phyloP scores from a whole-genome alignment of 2,797 vertebrate genomes.

The Manis pentadactyla region DNA sequence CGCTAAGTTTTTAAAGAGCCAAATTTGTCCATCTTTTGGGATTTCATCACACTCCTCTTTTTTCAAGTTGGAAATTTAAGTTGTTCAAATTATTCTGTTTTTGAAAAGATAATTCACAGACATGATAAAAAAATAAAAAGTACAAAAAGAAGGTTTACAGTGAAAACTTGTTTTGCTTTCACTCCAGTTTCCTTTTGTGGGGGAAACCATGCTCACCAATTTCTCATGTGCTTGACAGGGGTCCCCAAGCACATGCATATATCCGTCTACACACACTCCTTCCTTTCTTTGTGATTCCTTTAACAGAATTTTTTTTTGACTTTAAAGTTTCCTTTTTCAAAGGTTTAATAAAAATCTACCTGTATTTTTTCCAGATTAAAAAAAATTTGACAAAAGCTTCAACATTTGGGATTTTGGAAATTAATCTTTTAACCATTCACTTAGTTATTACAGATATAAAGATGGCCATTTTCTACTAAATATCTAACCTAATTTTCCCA shows the following conservation, averaged over 20 bases:
- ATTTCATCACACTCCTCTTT: not conserved
- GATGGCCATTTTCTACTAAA: not conserved
- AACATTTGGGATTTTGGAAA: not conserved
- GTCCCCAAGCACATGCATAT: no score
- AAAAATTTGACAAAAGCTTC: not conserved
- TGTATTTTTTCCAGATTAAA: not conserved
- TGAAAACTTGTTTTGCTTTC: not conserved
- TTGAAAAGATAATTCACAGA: not conserved
- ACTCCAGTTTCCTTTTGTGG: not conserved
- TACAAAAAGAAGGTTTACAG: not conserved
- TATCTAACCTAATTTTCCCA: not conserved
- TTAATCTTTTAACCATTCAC: not conserved
- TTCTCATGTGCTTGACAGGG: not conserved
- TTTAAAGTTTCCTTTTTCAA: not conserved
- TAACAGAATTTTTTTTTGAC: not conserved
- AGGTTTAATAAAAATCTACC: not conserved
- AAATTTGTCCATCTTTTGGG: not conserved
- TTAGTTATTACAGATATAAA: not conserved
- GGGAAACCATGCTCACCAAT: not conserved
- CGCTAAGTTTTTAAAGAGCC: not conserved
- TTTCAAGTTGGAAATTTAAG: constrained; percentile 18
- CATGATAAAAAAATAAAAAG: not conserved
- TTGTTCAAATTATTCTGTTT: not conserved
- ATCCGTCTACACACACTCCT: fast-evolving
- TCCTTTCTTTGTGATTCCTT: not conserved